Base-by-base conservation (phyloP, 2,797 vertebrate species). In the Enteromius thamalakanensis region DNA sequence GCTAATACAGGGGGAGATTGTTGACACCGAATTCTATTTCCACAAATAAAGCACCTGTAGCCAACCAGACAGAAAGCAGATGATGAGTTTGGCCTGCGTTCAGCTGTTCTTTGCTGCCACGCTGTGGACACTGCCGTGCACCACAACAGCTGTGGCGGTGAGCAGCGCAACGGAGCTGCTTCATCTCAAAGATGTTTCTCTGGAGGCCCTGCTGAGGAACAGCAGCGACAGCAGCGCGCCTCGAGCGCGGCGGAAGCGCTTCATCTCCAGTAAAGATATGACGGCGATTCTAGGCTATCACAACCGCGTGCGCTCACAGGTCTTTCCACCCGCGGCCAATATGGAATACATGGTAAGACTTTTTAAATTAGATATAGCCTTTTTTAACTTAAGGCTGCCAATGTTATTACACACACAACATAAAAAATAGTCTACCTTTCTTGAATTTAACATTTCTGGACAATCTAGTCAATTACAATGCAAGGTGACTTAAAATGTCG, bases 311-410 rank as follows among this genome's bases (percentile, higher is more conserved):
- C 92, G 96, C 37, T 94, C 96, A 2, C 94, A 95, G 80, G 96
- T 96, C 67, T 93, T 91, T 15, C 97, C 96, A 1, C 92, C 96
- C 0, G 97, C 97, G 0, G 95, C 97, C 78, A 97, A 97, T 68
- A 98, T 97, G 97, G 96, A 98, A 84, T 94, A 94, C 45, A 97
- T 97, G 97, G 97, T 98, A 93, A 11, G n/a, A 3, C 7, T 5
- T n/a, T 42, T 68, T 86, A 40, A 47, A 47, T 60, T n/a, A 60
- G 21, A 11, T 37, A 3, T n/a, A 23, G n/a, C 9, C n/a, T 23
- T 75, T 7, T 32, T 40, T 8, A 34, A 2, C 34, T 6, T 26
- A 11, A n/a, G 53, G 53, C 53, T 53, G 29, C 6, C 51, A 12
- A 19, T 67, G 4, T 42, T 32, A 19, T 29, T 2, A 78, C 17